phyloP scores from a whole-genome alignment of 2,797 vertebrate genomes.

The Argyrosomus regius region DNA sequence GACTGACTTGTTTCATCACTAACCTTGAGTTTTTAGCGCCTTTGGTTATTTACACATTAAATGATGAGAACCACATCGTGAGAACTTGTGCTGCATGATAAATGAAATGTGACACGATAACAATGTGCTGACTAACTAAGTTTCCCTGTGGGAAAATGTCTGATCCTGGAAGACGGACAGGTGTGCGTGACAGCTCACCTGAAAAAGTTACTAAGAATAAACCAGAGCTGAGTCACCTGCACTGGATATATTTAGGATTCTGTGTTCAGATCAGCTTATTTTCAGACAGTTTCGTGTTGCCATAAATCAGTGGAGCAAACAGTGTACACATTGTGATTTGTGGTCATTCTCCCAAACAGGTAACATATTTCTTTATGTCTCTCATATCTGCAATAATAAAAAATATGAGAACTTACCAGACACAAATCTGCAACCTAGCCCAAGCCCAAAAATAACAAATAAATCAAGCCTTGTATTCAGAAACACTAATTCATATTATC shows the following conservation, averaged over 20 bases:
- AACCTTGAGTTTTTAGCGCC: not conserved
- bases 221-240: not conserved
- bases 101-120: constrained; percentile 12
- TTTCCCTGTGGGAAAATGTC: not conserved
- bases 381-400: not conserved
- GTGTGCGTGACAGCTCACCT: constrained; percentile 7
- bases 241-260: not conserved
- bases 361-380: not conserved
- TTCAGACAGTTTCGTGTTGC: too few relatives aligned
- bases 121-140: constrained; percentile 31
- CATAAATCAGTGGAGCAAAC: not conserved
- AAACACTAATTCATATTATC: not conserved
- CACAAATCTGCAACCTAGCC: not conserved
- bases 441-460: constrained; percentile 29
- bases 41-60: not conserved
- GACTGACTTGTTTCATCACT: not conserved
- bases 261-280: too few relatives aligned
- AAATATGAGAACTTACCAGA: constrained; percentile 16
- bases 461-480: constrained; percentile 7
- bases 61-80: not conserved
- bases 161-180: constrained; percentile 26
- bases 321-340: not conserved
- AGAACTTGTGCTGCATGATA: not conserved
- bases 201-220: not conserved
- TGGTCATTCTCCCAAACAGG: not conserved